Evolutionary conservation across 2,797 vertebrate species (phyloP).

Genomic region (Rhincodon typus): DNA sequence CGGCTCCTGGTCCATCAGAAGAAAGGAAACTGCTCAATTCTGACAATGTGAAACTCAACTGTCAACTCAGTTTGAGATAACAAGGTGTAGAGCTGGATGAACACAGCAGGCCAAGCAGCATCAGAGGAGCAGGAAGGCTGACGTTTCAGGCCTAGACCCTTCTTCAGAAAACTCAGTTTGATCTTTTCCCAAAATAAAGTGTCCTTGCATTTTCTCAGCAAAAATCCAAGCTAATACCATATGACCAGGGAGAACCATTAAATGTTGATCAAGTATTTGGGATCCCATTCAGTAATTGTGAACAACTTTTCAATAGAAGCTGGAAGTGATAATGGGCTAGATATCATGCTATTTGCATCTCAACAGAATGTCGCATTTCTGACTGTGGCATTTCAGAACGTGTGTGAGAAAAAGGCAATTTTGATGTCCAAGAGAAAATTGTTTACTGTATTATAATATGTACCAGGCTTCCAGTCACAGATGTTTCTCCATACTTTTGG

Average conservation of each 20-base stretch:
- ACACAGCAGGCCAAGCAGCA: no score
- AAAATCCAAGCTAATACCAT: background rate
- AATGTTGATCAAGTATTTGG: background rate
- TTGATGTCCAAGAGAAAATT: background rate
- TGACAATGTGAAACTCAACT: background rate
- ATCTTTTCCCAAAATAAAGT: background rate
- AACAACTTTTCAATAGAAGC: background rate
- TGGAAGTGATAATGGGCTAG: background rate
- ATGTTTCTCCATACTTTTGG: conserved; percentile 17
- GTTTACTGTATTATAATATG: background rate
- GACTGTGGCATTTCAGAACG: background rate
- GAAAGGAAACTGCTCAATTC: background rate
- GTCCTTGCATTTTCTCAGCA: background rate
- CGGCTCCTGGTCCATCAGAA: background rate
- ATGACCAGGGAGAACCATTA: background rate
- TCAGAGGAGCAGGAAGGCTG: no score
- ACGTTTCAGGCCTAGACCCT: no score
- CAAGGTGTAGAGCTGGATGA: no score
- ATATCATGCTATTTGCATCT: background rate
- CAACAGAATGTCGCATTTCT: background rate
- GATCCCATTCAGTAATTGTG: background rate
- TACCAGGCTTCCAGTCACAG: background rate
- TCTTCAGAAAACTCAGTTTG: background rate
- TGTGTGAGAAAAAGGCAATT: background rate
- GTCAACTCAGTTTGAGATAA: background rate